These are phyloP conservation scores for Glossophaga mutica DNA, from an alignment of 2,797 vertebrate genomes.

Conservation along the genomic window DNA sequence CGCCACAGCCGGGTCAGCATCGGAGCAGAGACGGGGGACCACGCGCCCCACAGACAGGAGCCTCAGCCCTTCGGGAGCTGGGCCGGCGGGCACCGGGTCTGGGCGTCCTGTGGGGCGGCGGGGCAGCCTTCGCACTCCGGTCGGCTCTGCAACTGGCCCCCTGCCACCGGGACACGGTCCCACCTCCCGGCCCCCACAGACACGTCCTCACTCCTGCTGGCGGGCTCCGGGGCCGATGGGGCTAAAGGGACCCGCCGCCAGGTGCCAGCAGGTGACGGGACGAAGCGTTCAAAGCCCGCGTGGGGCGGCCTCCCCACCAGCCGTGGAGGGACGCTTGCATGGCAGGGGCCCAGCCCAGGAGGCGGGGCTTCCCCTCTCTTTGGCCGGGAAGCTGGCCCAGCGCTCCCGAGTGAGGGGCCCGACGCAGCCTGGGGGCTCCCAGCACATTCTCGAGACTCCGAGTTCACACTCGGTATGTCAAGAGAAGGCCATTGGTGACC, in stretches of 20 bases:
- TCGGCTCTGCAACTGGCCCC: neutral
- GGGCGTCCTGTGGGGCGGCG: too few relatives aligned
- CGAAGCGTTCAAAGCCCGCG: neutral
- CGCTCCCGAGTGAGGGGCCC: too few relatives aligned
- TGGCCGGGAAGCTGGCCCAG: neutral
- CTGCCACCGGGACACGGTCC: neutral
- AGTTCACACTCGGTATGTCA: neutral
- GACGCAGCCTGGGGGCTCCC: neutral
- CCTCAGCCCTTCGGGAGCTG: neutral
- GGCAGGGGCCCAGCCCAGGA: too few relatives aligned
- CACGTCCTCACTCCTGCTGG: neutral
- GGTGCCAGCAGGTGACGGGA: too few relatives aligned
- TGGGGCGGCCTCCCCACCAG: neutral
- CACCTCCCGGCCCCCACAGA: neutral
- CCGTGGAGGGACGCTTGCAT: neutral
- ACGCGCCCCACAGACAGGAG: neutral
- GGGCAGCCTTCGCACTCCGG: too few relatives aligned
- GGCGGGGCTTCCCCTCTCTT: too few relatives aligned
- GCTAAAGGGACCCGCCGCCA: neutral
- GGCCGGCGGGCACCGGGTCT: too few relatives aligned
- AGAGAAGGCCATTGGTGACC: neutral
- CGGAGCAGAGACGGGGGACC: neutral
- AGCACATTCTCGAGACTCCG: accelerated
- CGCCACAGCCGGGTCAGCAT: neutral
- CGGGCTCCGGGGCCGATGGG: neutral